A percentile compares a stretch with the other conserved stretches of the same genome.
These are phyloP conservation scores for Megastigmus dorsalis DNA, from an alignment of 2,888 invertebrate species.

Conservation along the genomic window DNA sequence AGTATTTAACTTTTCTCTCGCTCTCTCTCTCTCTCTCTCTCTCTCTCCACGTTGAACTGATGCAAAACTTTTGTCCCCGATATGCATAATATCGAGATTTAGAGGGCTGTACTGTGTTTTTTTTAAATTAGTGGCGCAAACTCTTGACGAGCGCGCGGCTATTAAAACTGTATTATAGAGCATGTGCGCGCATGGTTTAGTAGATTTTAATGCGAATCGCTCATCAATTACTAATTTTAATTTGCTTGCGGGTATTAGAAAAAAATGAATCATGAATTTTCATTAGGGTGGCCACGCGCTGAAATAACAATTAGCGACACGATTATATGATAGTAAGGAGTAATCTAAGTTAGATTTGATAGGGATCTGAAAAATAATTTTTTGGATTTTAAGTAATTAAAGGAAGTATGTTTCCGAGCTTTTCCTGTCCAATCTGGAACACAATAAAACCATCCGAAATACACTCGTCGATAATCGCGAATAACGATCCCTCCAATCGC, in stretches of 20 bases:
- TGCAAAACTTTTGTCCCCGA: conserved; percentile 16
- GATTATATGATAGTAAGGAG: no score
- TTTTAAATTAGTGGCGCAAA: conserved; percentile 6
- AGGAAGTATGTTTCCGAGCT: no score
- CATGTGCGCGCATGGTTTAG: no score
- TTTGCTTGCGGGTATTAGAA: neutral
- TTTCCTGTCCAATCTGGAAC: no score
- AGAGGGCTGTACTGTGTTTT: neutral
- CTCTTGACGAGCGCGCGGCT: neutral
- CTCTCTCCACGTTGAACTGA: neutral
- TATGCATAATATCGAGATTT: neutral
- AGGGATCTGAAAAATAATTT: no score
- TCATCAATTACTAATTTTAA: neutral
- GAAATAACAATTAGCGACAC: neutral
- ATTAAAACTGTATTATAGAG: no score
- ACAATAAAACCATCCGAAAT: no score
- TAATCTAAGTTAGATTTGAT: no score
- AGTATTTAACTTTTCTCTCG: neutral
- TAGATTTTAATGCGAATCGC: no score
- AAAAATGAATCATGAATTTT: neutral
- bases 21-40: neutral
- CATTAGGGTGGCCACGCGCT: neutral
- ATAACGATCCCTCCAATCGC: no score
- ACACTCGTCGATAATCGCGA: no score
- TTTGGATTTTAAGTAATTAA: no score